Base-by-base conservation (phyloP, 2,113 vertebrate species). In the cat (Felis catus) region DNA sequence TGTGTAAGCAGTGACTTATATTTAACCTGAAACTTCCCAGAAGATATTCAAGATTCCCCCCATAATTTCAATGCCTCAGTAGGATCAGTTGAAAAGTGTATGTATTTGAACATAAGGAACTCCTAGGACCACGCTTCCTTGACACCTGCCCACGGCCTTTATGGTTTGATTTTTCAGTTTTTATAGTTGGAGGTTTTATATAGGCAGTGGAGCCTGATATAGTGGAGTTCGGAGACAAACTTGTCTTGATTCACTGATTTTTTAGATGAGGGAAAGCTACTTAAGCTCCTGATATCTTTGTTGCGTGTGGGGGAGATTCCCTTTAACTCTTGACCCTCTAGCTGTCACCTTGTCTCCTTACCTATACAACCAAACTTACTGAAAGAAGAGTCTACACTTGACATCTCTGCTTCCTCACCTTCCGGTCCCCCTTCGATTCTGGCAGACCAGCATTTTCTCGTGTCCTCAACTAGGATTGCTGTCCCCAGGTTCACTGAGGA, bases 201-300 rank as follows among this genome's bases (percentile, higher is more conserved):
- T 5, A 63, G 39, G 6, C 25, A 25, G 0, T 23, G 3, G 11
- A 31, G 12, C 16, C 7, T 51, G 41, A 29, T 31, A 11, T 0
- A 29, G 1, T 55, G 25, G 8, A 9, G 4, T 31, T 29, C 84
- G 14, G 71, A 85, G 95, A 80, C 14, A n/a, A 41, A 84, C 45
- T 14, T 25, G 0, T 73, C 53, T 63, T 7, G 21, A 45, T 48
- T 41, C 53, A 25, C 19, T 39, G 65, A 16, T 53, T 2, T 29
- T n/a, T 68, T 33, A 25, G 19, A 8, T 65, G 61, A 79, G 61
- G 33, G 36, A 33, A 84, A 23, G 71, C 88, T 21, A 2, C 80
- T 3, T 70, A 14, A 63, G 25, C 31, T 45, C 36, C 83, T 41
- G 48, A 7, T 25, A 0, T 79, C 51, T 91, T 41, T 61, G 23